Evolutionary conservation across 1,140 invertebrate species (phyloP).

Genomic region (Trichomalopsis sarcophagae): DNA sequence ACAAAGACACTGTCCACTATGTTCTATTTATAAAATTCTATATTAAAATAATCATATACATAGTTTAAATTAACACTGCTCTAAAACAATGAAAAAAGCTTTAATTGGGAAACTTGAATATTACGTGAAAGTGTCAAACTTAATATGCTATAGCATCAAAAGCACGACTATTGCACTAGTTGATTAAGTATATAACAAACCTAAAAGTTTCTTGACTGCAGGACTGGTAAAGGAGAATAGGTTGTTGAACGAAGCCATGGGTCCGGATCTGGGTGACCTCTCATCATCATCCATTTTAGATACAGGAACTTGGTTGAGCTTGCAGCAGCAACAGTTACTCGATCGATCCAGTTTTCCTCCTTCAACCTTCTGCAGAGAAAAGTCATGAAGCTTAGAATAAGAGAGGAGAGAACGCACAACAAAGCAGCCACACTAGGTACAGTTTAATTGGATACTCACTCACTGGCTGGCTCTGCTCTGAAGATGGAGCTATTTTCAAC

Average conservation of each 20-base stretch:
- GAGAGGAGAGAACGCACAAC: neutral
- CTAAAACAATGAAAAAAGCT: neutral
- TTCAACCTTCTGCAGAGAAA: conserved; percentile 15
- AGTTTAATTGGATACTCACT: conserved; percentile 16
- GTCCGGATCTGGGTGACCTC: conserved; percentile 87
- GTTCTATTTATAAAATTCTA: neutral
- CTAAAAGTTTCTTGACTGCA: conserved; percentile 89
- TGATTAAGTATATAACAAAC: conserved; percentile 18
- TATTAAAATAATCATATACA: neutral
- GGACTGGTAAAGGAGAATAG: conserved; percentile 97
- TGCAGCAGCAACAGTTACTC: neutral
- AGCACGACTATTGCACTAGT: neutral
- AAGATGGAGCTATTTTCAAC: conserved; percentile 31
- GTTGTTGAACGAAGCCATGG: conserved; percentile 93
- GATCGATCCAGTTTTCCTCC: conserved; percentile 23
- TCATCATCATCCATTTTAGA: conserved; percentile 87
- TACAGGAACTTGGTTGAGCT: neutral
- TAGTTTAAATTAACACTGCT: neutral
- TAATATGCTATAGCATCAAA: neutral
- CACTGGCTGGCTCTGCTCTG: neutral
- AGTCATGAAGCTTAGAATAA: neutral
- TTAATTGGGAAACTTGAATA: neutral
- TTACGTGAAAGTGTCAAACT: neutral
- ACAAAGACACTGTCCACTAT: neutral
- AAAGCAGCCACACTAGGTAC: neutral